These are phyloP conservation scores for Pseudococcus viburni DNA, from an alignment of 2,888 invertebrate genomes.

Conservation along the genomic window DNA sequence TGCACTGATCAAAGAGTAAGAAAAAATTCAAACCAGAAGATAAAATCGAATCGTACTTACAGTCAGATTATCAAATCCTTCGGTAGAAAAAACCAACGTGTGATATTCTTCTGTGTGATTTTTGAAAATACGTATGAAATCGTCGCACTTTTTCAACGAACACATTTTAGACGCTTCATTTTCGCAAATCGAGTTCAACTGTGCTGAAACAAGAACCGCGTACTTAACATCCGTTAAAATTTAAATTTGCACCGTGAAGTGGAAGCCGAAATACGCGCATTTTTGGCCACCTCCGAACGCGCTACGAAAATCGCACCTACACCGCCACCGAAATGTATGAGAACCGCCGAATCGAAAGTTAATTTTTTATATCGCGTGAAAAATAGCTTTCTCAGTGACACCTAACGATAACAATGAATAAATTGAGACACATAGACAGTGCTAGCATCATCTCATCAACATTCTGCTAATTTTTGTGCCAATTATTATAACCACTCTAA, in stretches of 20 bases:
- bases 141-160: slow-evolving; percentile 61
- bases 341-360: slow-evolving; percentile 3
- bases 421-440: slow-evolving; percentile 60
- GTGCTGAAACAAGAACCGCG: slow-evolving; percentile 56
- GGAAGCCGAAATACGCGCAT: not conserved
- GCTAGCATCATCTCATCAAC: slow-evolving; percentile 48
- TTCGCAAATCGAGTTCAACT: slow-evolving; percentile 52
- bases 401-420: slow-evolving; percentile 60
- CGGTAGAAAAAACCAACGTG: slow-evolving; percentile 65
- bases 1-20: too few species aligned
- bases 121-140: slow-evolving; percentile 52
- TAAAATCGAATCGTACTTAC: slow-evolving; percentile 46
- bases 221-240: slow-evolving; percentile 22
- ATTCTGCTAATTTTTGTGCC: slow-evolving; percentile 63
- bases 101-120: slow-evolving; percentile 40
- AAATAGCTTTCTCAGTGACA: slow-evolving; percentile 52
- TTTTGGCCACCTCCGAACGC: slow-evolving; percentile 8
- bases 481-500: slow-evolving; percentile 66
- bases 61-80: slow-evolving; percentile 61
- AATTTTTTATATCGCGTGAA: slow-evolving; percentile 41
- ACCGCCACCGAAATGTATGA: not conserved
- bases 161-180: slow-evolving; percentile 64
- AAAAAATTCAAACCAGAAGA: not conserved
- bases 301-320: not conserved
- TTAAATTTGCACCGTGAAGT: slow-evolving; percentile 35